Evolutionary conservation across 2,113 vertebrate genomes (phyloP).

Genomic region (Mugil cephalus): DNA sequence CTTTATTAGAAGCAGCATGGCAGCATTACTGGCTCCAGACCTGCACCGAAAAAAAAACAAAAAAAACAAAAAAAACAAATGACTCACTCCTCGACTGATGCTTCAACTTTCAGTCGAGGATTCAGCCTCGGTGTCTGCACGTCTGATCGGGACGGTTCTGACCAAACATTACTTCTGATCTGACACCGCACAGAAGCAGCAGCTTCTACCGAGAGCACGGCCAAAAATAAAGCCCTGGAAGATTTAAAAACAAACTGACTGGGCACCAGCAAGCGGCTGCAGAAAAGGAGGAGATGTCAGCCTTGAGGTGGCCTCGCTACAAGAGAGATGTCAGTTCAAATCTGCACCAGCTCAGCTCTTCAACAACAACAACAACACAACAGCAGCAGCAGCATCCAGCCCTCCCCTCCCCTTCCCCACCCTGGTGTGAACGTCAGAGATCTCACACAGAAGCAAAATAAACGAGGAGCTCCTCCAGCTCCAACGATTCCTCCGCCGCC

Average conservation of each 20-base stretch:
- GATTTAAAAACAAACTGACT: not conserved
- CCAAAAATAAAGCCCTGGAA: not conserved
- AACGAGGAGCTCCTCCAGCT: not conserved
- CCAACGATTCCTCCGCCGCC: not conserved
- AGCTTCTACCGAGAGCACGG: not conserved
- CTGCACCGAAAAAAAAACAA: too few species aligned
- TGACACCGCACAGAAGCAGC: not conserved
- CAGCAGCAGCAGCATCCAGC: constrained; percentile 29
- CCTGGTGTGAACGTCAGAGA: constrained; percentile 25
- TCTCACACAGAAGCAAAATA: not conserved
- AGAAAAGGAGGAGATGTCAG: constrained; percentile 15
- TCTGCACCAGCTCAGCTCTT: constrained; percentile 25
- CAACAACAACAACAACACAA: constrained; percentile 22
- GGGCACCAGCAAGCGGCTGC: constrained; percentile 7
- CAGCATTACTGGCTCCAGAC: too few species aligned
- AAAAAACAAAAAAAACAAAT: too few species aligned
- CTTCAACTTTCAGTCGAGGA: too few species aligned
- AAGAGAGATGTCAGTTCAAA: constrained; percentile 46
- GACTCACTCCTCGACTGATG: too few species aligned
- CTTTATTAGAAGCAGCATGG: too few species aligned
- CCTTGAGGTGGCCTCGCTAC: constrained; percentile 16
- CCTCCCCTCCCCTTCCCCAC: not conserved
- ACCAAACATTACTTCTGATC: not conserved
- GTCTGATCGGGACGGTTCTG: not conserved
- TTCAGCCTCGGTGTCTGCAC: too few species aligned